Evolutionary conservation across 2,888 invertebrate species (phyloP).

Genomic region (Nematopogon swammerdamellus): DNA sequence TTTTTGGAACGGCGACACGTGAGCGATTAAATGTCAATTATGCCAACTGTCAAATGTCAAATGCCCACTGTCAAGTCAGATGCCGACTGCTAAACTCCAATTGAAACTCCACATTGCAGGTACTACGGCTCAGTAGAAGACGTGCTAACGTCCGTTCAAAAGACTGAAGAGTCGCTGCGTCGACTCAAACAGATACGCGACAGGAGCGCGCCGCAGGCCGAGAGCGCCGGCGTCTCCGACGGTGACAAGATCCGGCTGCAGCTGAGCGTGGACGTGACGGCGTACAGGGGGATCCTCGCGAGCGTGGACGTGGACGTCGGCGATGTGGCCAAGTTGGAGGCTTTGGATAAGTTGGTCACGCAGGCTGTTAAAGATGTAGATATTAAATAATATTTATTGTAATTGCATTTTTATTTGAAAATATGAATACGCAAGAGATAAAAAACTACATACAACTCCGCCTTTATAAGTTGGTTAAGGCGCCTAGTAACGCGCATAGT

Average conservation of each 20-base stretch:
- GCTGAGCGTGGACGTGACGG: slow-evolving; percentile 79
- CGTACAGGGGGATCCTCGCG: slow-evolving; percentile 64
- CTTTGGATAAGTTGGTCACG: slow-evolving; percentile 60
- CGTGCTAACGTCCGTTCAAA: slow-evolving; percentile 89
- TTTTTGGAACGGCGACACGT: no score
- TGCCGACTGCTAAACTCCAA: no score
- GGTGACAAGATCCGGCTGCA: slow-evolving; percentile 94
- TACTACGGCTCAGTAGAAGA: slow-evolving; percentile 77
- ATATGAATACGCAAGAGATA: no score
- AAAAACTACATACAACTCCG: no score
- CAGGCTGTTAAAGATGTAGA: slow-evolving; percentile 58
- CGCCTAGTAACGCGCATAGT: no score
- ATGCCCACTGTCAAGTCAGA: no score
- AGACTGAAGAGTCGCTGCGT: slow-evolving; percentile 91
- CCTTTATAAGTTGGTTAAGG: no score
- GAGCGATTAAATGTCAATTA: no score
- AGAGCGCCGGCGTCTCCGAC: slow-evolving; percentile 67
- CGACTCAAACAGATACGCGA: slow-evolving; percentile 83
- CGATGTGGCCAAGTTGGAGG: slow-evolving; percentile 57
- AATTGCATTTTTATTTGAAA: no score
- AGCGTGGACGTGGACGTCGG: slow-evolving; percentile 51
- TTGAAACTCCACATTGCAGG: no score
- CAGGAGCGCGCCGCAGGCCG: slow-evolving; percentile 41
- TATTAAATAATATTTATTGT: slow-evolving; percentile 21
- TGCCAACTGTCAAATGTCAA: no score